Percentiles rank a stretch among this genome's conserved stretches.
phyloP scores from a whole-genome alignment of 2,888 invertebrate genomes.

The Heliconius cydno region DNA sequence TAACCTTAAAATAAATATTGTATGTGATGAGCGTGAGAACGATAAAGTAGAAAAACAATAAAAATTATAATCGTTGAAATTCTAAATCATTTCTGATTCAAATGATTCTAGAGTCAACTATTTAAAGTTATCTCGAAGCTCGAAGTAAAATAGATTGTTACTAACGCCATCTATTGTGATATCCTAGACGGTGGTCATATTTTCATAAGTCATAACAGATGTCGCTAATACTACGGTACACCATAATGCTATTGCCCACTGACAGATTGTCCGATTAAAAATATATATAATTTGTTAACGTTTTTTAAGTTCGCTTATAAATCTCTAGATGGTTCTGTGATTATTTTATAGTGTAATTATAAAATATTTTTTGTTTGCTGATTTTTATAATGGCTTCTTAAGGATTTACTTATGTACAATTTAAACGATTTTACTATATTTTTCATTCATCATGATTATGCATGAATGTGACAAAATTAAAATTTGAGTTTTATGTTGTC shows the following conservation, averaged over 20 bases:
- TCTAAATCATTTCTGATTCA: slow-evolving; percentile 28
- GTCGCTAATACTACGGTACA: slow-evolving; percentile 12
- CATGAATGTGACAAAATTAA: too few relatives aligned
- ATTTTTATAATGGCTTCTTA: background rate
- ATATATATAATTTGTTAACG: too few relatives aligned
- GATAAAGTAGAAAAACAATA: background rate
- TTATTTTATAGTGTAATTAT: background rate
- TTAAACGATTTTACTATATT: too few relatives aligned
- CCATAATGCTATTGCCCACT: background rate
- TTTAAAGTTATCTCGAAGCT: slow-evolving; percentile 8
- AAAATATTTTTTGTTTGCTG: background rate
- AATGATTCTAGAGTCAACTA: slow-evolving; percentile 32
- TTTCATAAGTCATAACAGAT: slow-evolving; percentile 22
- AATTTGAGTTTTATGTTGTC: too few relatives aligned
- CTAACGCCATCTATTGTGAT: slow-evolving; percentile 43
- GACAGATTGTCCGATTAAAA: background rate
- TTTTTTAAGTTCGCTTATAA: background rate
- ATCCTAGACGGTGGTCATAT: background rate
- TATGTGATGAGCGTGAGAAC: background rate
- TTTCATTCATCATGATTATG: too few relatives aligned
- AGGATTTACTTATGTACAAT: too few relatives aligned
- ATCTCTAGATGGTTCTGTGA: background rate
- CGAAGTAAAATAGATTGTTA: slow-evolving; percentile 11
- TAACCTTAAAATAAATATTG: background rate
- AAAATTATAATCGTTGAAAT: background rate